Evolutionary conservation across 1,140 invertebrate species (phyloP), one percentile per base, ranked within the genome.

Genomic region (Leptopilina clavipes): DNA sequence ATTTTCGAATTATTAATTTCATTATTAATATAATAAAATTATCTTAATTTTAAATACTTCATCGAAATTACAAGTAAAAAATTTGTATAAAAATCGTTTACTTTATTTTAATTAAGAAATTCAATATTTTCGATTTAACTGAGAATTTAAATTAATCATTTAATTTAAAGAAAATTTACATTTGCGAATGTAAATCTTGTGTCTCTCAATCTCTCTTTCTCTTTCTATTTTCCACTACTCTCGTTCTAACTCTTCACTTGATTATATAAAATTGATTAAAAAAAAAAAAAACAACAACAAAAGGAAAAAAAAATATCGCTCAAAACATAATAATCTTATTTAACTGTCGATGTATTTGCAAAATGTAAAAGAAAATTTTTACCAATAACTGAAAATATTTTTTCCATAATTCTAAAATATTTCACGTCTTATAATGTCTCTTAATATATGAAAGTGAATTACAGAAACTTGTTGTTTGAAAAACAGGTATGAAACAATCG

Each of bases 171-270:
- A n/a, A n/a, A n/a, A n/a, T n/a, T n/a, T n/a, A n/a, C n/a, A n/a
- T n/a, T n/a, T n/a, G n/a, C n/a, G n/a, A n/a, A 12, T 59, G 56
- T 65, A 17, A 65, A 65, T 65, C 59, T 37, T 25, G 9, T 65
- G 22, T 73, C 19, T 17, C 40, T 65, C 71, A 70, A 52, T 70
- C 37, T 76, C 40, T 65, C 71, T 72, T 59, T 70, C 37, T 76
- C 45, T 74, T 45, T 11, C 31, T 73, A 19, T 40, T 12, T 74
- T 31, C 70, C 40, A 48, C 7, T 74, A n/a, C 44, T 37, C 48
- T 78, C 71, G 12, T 25, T 74, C 12, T 65, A 48, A 11, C 9
- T 72, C 54, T 48, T 73, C 48, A 17, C 1, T 70, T 43, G 12
- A n/a, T 77, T 65, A 18, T 18, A 18, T 17, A 14, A 65, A 65